These are phyloP conservation scores for Aegithalos caudatus DNA, from an alignment of 2,113 vertebrate species.

Conservation along the genomic window DNA sequence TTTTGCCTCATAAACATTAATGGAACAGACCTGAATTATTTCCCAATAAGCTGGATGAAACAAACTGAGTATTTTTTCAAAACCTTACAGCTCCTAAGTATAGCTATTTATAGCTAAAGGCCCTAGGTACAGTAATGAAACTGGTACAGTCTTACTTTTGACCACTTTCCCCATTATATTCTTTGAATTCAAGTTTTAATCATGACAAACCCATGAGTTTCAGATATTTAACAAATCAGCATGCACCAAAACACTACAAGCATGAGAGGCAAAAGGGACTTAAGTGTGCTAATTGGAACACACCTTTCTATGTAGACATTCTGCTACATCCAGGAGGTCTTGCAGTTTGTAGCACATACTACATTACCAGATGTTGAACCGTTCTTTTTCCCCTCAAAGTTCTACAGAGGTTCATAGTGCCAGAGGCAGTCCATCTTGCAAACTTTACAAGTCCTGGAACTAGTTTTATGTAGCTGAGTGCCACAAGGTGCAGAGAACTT, in stretches of 20 bases:
- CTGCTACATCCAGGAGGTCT: background rate
- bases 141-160: background rate
- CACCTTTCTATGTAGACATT: background rate
- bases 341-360: background rate
- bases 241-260: background rate
- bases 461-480: background rate
- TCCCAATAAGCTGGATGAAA: background rate
- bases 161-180: background rate
- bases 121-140: background rate
- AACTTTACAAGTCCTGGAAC: background rate
- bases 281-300: background rate
- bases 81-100: background rate
- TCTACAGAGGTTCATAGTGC: accelerated
- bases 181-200: background rate
- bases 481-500: background rate
- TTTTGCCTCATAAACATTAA: background rate
- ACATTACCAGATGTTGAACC: background rate
- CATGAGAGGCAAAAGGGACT: background rate
- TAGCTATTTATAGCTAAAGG: background rate
- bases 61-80: background rate
- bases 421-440: background rate
- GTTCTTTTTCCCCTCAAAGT: accelerated
- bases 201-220: background rate
- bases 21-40: background rate
- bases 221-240: background rate